Evolutionary conservation across 2,797 vertebrate species (phyloP).

Genomic region (Periparus ater): DNA sequence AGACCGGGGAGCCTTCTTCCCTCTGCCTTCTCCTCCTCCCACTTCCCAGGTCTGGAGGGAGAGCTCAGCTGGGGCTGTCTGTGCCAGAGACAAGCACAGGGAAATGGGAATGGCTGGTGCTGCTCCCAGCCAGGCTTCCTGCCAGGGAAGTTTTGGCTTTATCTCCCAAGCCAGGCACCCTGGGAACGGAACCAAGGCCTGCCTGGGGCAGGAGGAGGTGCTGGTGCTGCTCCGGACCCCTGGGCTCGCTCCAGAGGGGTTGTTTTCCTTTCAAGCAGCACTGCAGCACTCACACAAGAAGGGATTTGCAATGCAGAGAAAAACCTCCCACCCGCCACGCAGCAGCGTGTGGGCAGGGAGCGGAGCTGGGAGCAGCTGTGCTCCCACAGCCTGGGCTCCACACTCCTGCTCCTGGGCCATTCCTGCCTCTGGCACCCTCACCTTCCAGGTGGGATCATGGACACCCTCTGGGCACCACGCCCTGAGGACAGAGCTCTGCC

Average conservation of each 20-base stretch:
- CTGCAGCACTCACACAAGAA: conserved; percentile 34
- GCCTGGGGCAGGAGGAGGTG: neutral
- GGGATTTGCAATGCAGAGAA: conserved; percentile 60
- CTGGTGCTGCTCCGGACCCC: neutral
- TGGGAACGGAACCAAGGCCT: neutral
- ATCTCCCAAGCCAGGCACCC: neutral
- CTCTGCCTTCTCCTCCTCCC: neutral
- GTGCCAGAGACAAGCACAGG: neutral
- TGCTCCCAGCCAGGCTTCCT: neutral
- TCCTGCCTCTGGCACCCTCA: neutral
- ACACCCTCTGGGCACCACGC: neutral
- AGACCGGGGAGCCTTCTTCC: neutral
- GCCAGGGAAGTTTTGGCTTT: neutral
- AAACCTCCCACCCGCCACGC: conserved; percentile 35
- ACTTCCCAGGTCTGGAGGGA: neutral
- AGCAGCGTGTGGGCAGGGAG: conserved; percentile 51
- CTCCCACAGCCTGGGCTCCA: neutral
- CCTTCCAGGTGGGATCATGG: neutral
- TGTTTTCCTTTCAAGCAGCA: conserved; percentile 55
- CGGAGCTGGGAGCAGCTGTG: conserved; percentile 25
- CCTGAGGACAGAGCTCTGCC: neutral
- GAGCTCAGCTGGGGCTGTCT: neutral
- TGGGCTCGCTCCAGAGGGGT: neutral
- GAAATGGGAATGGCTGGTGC: neutral
- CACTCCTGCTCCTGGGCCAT: neutral